A percentile compares a stretch with the other conserved stretches of the same genome.
phyloP scores from a whole-genome alignment of 2,113 vertebrate species.

The Pheucticus melanocephalus region DNA sequence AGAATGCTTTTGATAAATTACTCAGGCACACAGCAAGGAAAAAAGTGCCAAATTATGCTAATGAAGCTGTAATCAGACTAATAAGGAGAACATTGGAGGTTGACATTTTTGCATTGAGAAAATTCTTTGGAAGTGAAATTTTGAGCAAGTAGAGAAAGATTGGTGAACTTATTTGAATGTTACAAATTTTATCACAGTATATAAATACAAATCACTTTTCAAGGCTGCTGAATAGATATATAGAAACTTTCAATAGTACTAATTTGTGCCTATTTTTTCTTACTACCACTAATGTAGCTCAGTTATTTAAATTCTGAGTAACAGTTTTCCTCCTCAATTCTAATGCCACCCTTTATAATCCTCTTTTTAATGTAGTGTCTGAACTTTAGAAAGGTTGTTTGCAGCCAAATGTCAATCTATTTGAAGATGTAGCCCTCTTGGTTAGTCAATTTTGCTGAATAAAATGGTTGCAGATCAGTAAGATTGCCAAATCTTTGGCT shows the following conservation, averaged over 20 bases:
- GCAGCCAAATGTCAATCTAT: constrained; percentile 69
- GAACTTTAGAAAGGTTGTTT: constrained; percentile 76
- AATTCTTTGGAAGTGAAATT: constrained; percentile 25
- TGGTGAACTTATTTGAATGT: constrained; percentile 26
- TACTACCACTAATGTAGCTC: constrained; percentile 38
- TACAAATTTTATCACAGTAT: constrained; percentile 34
- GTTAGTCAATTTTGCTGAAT: constrained; percentile 38
- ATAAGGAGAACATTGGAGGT: constrained; percentile 34
- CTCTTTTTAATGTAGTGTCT: constrained; percentile 69
- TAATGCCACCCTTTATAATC: constrained; percentile 75
- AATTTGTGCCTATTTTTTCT: constrained; percentile 71
- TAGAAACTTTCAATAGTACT: constrained; percentile 48
- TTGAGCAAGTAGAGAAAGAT: constrained; percentile 3
- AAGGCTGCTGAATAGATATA: constrained; percentile 41
- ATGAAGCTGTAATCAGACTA: constrained; percentile 26
- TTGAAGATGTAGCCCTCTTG: constrained; percentile 26
- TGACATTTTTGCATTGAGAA: constrained; percentile 41
- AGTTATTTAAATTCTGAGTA: constrained; percentile 72
- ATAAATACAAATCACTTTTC: constrained; percentile 18
- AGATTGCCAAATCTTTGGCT: neutral
- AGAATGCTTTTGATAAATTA: constrained; percentile 63
- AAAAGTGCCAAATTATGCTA: constrained; percentile 35
- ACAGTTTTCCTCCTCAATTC: constrained; percentile 70
- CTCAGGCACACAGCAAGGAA: neutral
- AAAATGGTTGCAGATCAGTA: neutral